Evolutionary conservation across 2,888 invertebrate species (phyloP), one percentile per base, ranked within the genome.

Genomic region (Mallateleia sp.): DNA sequence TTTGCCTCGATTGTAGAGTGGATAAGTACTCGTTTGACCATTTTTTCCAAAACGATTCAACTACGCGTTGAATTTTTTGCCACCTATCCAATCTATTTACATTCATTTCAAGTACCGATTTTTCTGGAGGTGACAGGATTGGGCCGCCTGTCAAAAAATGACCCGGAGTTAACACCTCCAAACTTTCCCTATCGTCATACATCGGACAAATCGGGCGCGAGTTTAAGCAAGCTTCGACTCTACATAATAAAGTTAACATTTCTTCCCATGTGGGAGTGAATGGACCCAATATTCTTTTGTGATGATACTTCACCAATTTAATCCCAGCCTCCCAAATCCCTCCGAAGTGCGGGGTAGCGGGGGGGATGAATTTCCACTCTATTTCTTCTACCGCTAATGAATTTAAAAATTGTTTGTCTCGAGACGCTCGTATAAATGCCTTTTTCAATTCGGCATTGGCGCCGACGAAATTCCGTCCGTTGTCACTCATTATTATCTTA

Each of bases 21-120:
- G 78, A 64, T 6, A 92, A 54, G 24, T 91, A 92, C 25, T 92
- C 92, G 1, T 11, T n/a, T 5, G 82, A 47, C 90, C 91, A 91
- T 1, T 79, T 50, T 38, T 82, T 78, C 90, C 92, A 92, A n/a
- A 88, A 72, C 6, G 14, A 8, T 18, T 72, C 54, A 14, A 45
- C 20, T 4, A 18, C 78, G 11, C 56, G 25, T 15, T 82, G 83
- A 9, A 90, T 69, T 8, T 42, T 58, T 60, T 90, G 87, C 88
- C 89, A 91, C 2, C 87, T 78, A 3, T 77, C 67, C n/a, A 90
- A 62, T 14, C 86, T 80, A 42, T 87, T 86, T n/a, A 60, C 34
- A 5, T 84, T 85, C 1, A 86, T 20, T 3, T 85, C 78, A 9
- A 79, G 47, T 5, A 88, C 22, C 20, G 86, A 84, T 0, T 85